phyloP scores from a whole-genome alignment of 2,797 vertebrate genomes.

The Manis pentadactyla region DNA sequence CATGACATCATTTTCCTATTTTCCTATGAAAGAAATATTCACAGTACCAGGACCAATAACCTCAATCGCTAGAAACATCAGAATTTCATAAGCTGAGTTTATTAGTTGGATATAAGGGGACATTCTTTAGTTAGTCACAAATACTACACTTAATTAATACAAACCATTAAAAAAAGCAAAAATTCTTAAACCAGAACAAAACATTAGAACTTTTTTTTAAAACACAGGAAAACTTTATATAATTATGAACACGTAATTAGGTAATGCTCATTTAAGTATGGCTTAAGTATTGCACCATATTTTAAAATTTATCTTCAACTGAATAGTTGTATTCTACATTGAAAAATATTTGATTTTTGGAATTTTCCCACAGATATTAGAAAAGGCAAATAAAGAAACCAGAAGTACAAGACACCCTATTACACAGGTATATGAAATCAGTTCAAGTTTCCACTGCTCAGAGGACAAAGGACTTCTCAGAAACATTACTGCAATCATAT shows the following conservation, averaged over 20 bases:
- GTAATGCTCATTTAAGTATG: neutral
- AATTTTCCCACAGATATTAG: constrained; percentile 80
- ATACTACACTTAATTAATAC: constrained; percentile 24
- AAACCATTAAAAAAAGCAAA: neutral
- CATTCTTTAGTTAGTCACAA: constrained; percentile 38
- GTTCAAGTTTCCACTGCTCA: constrained; percentile 82
- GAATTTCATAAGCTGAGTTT: constrained; percentile 25
- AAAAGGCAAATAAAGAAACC: constrained; percentile 83
- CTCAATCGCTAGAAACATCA: constrained; percentile 8
- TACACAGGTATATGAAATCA: constrained; percentile 83
- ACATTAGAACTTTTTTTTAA: neutral
- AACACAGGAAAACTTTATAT: neutral
- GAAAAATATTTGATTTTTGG: constrained; percentile 74
- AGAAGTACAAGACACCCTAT: constrained; percentile 78
- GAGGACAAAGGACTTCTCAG: constrained; percentile 88
- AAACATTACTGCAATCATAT: constrained; percentile 82
- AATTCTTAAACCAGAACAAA: neutral
- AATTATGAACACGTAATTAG: neutral
- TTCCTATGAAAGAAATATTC: constrained; percentile 41
- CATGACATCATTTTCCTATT: neutral
- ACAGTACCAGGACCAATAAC: neutral
- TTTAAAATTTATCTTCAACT: constrained; percentile 48
- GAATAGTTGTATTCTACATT: constrained; percentile 14
- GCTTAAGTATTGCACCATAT: constrained; percentile 37
- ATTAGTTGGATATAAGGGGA: constrained; percentile 38